Base-by-base conservation (phyloP, 1,140 invertebrate species). In the Thaumatotibia leucotreta region DNA sequence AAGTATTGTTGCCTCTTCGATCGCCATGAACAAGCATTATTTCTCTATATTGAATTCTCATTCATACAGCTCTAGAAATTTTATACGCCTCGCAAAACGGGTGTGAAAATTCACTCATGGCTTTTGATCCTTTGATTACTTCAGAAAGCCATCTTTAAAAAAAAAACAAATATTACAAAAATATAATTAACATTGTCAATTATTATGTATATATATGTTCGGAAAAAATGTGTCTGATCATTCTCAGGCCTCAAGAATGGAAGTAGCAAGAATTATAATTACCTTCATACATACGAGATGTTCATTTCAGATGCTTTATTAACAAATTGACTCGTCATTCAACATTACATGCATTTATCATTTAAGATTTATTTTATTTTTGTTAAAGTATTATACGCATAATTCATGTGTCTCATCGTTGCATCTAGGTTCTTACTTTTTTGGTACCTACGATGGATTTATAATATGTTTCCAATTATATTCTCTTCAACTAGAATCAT, bases 191-290 rank as follows among this genome's bases (percentile, higher is more conserved):
- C 52, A 58, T 29, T 58, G 52, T 11, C 52, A 58, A 58, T 27
- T 58, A 52, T 52, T 29, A 58, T 27, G 23, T 14, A 27, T 27
- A 11, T 14, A 27, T 58, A 11, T 27, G 52, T n/a, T 58, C 24
- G 24, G 24, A 58, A 58, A 58, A 52, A 58, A 58, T 27, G 24
- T 27, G 27, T n/a, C n/a, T 58, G n/a, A 29, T 17, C 52, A 29
- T 58, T 58, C 52, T 27, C 52, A 31, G 14, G 52, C 1, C 52
- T 27, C 52, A 5, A 14, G 52, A 58, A 58, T 58, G 52, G 52
- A 58, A 27, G 52, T 2, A 31, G 24, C 52, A 58, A 58, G 52
- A 58, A 58, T 58, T 11, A 27, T 58, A 58, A 58, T 58, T n/a
- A 58, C n/a, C 17, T n/a, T n/a, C n/a, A n/a, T n/a, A n/a, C n/a